Evolutionary conservation across 2,797 vertebrate species (phyloP).

Genomic region (Serranus cabrilla): DNA sequence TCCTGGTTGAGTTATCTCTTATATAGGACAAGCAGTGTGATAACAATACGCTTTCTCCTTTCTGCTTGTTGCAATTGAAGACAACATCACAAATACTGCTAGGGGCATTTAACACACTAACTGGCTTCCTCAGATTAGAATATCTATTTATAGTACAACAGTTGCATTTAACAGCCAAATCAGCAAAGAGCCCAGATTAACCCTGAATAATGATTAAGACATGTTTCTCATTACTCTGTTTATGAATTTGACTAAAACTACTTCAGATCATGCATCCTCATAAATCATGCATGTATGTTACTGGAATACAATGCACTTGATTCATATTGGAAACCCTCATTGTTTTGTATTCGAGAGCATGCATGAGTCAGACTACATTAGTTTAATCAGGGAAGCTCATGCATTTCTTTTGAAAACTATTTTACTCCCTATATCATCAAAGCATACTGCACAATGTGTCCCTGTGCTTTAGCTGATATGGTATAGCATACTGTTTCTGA

Average conservation of each 20-base stretch:
- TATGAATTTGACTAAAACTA: no score
- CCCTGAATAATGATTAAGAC: no score
- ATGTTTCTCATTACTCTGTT: no score
- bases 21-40: not conserved
- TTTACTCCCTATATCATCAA: not conserved
- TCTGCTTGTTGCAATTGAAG: not conserved
- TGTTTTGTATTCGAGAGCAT: not conserved
- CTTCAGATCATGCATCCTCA: no score
- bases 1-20: not conserved
- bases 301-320: not conserved
- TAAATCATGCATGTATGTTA: not conserved
- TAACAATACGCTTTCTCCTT: not conserved
- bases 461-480: slow-evolving; percentile 6
- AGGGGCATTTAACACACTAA: slow-evolving; percentile 4
- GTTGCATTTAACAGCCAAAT: not conserved
- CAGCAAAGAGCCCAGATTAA: not conserved
- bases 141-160: not conserved
- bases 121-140: not conserved
- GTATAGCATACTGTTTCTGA: slow-evolving; percentile 6
- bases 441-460: slow-evolving; percentile 12
- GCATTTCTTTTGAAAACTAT: slow-evolving; percentile 3
- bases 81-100: not conserved
- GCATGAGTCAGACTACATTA: not conserved
- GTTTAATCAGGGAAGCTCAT: not conserved
- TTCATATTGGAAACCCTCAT: no score